These are phyloP conservation scores for Chrysomallon squamiferum DNA, from an alignment of 1,140 invertebrate species.

Conservation along the genomic window DNA sequence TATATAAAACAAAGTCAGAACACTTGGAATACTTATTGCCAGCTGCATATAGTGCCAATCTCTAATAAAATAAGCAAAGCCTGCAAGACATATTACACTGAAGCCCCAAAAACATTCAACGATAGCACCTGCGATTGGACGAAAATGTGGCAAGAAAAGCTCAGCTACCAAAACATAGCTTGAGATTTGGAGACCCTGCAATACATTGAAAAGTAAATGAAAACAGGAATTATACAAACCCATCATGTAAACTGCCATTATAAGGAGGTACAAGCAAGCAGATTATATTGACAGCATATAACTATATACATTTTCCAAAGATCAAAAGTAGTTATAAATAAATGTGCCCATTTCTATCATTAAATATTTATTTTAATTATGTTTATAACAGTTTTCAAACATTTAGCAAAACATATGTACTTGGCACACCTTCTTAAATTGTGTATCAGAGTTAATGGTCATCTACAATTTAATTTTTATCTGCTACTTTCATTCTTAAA, in stretches of 20 bases:
- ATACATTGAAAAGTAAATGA: background rate
- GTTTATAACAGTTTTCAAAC: too few species aligned
- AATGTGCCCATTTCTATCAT: too few species aligned
- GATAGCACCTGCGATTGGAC: constrained; percentile 62
- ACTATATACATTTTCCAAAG: too few species aligned
- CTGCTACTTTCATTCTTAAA: too few species aligned
- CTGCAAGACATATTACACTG: constrained; percentile 57
- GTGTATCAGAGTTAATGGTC: too few species aligned
- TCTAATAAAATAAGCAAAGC: constrained; percentile 58
- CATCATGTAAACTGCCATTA: background rate
- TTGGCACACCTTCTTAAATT: too few species aligned
- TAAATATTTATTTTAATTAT: too few species aligned
- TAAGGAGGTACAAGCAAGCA: too few species aligned
- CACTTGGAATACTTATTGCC: constrained; percentile 42
- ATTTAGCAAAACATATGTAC: too few species aligned
- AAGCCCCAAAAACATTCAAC: constrained; percentile 63
- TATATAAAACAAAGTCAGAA: constrained; percentile 40
- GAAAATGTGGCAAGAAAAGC: constrained; percentile 59
- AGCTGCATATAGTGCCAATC: constrained; percentile 64
- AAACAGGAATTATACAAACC: background rate
- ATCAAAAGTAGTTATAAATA: too few species aligned
- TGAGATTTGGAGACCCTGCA: background rate
- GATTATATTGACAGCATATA: too few species aligned
- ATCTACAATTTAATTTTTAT: too few species aligned
- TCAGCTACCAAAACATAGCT: constrained; percentile 34